Percentiles rank a stretch among this genome's conserved stretches.
These are phyloP conservation scores for Lissocephala sabroskyi DNA, from an alignment of 2,888 invertebrate genomes.

Conservation along the genomic window DNA sequence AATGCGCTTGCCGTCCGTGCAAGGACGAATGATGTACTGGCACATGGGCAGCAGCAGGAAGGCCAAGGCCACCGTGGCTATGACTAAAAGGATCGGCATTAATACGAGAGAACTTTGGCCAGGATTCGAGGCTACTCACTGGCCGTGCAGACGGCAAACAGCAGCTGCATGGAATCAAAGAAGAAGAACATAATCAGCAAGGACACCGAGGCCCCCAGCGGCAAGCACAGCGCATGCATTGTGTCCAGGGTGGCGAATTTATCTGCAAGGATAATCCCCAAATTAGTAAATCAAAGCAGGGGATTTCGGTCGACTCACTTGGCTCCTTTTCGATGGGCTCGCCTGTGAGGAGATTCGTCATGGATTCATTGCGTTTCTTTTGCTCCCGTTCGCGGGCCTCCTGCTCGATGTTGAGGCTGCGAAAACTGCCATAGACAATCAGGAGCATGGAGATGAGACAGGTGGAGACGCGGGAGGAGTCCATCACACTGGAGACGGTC, in stretches of 20 bases:
- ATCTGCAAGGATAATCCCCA: too few species aligned
- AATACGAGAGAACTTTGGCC: too few species aligned
- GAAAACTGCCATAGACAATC: conserved; percentile 97
- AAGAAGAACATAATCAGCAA: conserved; percentile 98
- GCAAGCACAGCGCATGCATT: conserved; percentile 97
- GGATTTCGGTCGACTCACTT: conserved; percentile 69
- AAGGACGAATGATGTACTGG: conserved; percentile 92
- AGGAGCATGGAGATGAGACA: conserved; percentile 97
- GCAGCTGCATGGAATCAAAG: conserved; percentile 98
- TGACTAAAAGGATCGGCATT: conserved; percentile 82
- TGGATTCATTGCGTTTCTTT: conserved; percentile 78
- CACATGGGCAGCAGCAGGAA: conserved; percentile 97
- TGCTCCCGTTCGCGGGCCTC: conserved; percentile 90
- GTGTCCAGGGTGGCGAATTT: conserved; percentile 95
- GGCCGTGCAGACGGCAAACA: conserved; percentile 96
- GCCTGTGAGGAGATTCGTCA: conserved; percentile 71
- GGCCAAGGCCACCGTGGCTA: conserved; percentile 96
- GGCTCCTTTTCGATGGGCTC: conserved; percentile 72
- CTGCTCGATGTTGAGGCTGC: conserved; percentile 96
- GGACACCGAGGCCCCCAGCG: conserved; percentile 95
- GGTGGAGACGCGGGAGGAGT: conserved; percentile 96
- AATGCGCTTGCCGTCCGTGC: conserved; percentile 87
- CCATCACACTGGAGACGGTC: conserved; percentile 94
- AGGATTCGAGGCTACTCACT: conserved; percentile 88
- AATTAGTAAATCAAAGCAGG: conserved; percentile 7